Conservation (phyloP, 92 coral and sea anemone species). For the Pocillopora grandis region DNA sequence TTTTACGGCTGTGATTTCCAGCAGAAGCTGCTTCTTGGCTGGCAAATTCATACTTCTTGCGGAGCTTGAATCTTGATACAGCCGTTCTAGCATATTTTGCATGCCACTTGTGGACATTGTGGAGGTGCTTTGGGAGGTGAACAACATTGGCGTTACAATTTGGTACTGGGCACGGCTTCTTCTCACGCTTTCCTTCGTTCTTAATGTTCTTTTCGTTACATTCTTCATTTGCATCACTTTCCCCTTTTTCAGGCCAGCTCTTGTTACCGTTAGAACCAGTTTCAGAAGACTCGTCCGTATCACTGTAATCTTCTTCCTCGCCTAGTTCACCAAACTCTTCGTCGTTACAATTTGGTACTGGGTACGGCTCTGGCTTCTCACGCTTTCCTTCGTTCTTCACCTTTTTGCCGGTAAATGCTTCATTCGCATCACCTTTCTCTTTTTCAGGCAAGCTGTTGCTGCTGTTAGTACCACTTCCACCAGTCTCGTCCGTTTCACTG, state of each 20-base stretch:
- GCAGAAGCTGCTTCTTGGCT: slow-evolving; percentile 15
- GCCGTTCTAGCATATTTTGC: slow-evolving; percentile 25
- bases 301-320: not conserved
- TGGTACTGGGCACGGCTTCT: slow-evolving; percentile 29
- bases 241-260: not conserved
- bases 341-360: slow-evolving; percentile 7
- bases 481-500: too few species aligned
- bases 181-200: not conserved
- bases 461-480: not conserved
- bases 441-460: not conserved
- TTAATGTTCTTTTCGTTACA: not conserved
- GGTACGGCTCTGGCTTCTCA: slow-evolving; percentile 20
- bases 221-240: not conserved
- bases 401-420: not conserved
- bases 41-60: slow-evolving; percentile 26
- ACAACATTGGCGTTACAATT: slow-evolving; percentile 15
- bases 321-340: too few species aligned
- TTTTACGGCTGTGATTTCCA: slow-evolving; percentile 16
- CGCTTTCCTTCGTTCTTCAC: not conserved
- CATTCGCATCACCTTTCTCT: not conserved
- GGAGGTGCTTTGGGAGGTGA: slow-evolving; percentile 38
- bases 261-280: not conserved
- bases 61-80: slow-evolving; percentile 17
- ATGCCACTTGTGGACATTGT: slow-evolving; percentile 31
- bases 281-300: not conserved